A percentile compares a stretch with the other conserved stretches of the same genome.
These are phyloP conservation scores for Tiliacea aurago DNA, from an alignment of 2,888 invertebrate species.

Conservation along the genomic window DNA sequence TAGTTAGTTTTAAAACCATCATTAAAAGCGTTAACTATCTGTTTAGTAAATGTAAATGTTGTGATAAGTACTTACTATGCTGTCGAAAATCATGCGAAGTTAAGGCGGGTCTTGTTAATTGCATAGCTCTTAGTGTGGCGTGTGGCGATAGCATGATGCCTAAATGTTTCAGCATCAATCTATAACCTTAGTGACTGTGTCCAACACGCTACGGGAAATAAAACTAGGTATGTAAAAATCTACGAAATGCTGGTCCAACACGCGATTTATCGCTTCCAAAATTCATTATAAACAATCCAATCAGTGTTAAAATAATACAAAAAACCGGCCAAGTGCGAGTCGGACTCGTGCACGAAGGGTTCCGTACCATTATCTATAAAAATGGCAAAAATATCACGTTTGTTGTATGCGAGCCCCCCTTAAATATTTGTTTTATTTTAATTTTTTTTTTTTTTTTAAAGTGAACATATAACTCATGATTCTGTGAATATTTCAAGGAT, in stretches of 20 bases:
- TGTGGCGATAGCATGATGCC: slow-evolving; percentile 42
- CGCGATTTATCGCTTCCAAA: slow-evolving; percentile 31
- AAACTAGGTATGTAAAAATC: slow-evolving; percentile 18
- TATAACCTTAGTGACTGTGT: slow-evolving; percentile 24
- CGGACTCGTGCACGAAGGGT: too few relatives aligned
- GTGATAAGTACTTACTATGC: not conserved
- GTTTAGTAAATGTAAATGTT: slow-evolving; percentile 1
- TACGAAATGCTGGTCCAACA: slow-evolving; percentile 24
- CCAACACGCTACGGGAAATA: slow-evolving; percentile 51
- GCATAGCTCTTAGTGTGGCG: slow-evolving; percentile 42
- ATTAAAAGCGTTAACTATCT: too few relatives aligned
- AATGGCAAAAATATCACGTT: too few relatives aligned
- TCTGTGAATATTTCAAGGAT: too few relatives aligned
- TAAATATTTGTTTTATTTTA: too few relatives aligned
- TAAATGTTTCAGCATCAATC: slow-evolving; percentile 48
- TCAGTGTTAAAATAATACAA: not conserved
- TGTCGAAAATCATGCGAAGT: slow-evolving; percentile 43
- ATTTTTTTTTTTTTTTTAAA: too few relatives aligned
- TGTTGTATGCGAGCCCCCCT: too few relatives aligned
- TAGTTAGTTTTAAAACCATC: too few relatives aligned
- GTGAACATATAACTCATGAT: too few relatives aligned
- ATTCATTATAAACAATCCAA: slow-evolving; percentile 1
- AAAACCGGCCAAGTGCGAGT: too few relatives aligned
- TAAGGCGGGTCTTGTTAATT: slow-evolving; percentile 45
- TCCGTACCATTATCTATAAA: too few relatives aligned